phyloP scores from a whole-genome alignment of 2,113 vertebrate species.

The Chloropsis cyanopogon region DNA sequence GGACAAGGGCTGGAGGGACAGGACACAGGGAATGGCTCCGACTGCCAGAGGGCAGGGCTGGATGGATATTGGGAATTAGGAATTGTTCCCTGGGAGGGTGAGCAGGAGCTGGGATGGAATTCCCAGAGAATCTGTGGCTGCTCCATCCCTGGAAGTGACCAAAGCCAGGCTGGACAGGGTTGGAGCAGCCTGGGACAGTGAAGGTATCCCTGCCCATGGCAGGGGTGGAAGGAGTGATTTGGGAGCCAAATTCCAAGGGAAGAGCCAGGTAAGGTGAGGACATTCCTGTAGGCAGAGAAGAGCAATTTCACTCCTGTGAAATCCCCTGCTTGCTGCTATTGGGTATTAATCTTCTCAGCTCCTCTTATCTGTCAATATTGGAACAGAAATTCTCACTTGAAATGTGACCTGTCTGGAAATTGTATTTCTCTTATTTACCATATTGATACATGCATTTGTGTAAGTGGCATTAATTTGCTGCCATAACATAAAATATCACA shows the following conservation, averaged over 20 bases:
- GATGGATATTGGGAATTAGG: not conserved
- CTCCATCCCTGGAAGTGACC: not conserved
- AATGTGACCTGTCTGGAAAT: not conserved
- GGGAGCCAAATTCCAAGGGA: not conserved
- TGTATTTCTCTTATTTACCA: not conserved
- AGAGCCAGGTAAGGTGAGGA: not conserved
- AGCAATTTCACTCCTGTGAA: not conserved
- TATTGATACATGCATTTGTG: not conserved
- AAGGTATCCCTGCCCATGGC: not conserved
- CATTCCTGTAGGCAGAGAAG: not conserved
- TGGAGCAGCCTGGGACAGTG: not conserved
- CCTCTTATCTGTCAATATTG: not conserved
- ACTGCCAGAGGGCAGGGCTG: accelerated
- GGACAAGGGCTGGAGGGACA: not conserved
- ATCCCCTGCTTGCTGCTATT: not conserved
- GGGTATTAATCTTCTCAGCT: not conserved
- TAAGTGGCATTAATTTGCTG: not conserved
- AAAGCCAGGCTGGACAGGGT: not conserved
- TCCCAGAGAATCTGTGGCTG: not conserved
- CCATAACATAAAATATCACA: not conserved
- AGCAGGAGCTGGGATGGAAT: accelerated
- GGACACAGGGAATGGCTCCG: not conserved
- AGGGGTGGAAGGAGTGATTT: not conserved
- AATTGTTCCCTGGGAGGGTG: not conserved
- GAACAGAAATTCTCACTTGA: not conserved